Evolutionary conservation across 1,140 invertebrate species (phyloP), one percentile per base, ranked within the genome.

Genomic region (Leptopilina clavipes): DNA sequence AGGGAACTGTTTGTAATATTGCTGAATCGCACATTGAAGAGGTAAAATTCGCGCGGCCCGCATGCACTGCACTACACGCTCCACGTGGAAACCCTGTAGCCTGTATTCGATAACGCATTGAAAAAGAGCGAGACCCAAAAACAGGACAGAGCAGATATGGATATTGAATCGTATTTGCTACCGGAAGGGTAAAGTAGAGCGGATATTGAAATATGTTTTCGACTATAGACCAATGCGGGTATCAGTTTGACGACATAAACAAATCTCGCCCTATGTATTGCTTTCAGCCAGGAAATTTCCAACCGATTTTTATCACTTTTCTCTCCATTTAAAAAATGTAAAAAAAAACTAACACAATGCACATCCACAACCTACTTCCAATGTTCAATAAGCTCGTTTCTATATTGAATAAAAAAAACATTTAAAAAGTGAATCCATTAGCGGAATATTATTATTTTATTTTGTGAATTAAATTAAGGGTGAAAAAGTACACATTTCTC

Each of bases 181-280:
- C 59, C 73, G 75, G 75, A 75, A 76, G 25, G 56, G 56, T 73
- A 82, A 80, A 79, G 78, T 82, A 79, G 76, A 76, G 59, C 76
- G 81, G 81, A 82, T 82, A 82, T 82, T 82, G 79, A 82, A 82
- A 76, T 78, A 80, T 80, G 76, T 79, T 82, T 83, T 79, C 76
- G 76, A 77, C 76, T 75, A 76, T 72, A 72, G 56, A 59, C 19
- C 56, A 59, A 25, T 59, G 56, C 56, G 56, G 56, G 56, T 59
- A 59, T 12, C 56, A 59, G 56, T 59, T 59, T 59, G 56, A 59
- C 18, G 54, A 59, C 18, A 74, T 76, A 76, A 71, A 74, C 72
- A 76, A 76, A 74, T 59, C 56, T 59, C 56, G 56, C 56, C 56
- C 56, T 59, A 59, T 59, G 56, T 59, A 59, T 59, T 59, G 56